A percentile compares a stretch with the other conserved stretches of the same genome.
These are phyloP conservation scores for Microcebus murinus DNA, from an alignment of 2,113 vertebrate species.

Conservation along the genomic window DNA sequence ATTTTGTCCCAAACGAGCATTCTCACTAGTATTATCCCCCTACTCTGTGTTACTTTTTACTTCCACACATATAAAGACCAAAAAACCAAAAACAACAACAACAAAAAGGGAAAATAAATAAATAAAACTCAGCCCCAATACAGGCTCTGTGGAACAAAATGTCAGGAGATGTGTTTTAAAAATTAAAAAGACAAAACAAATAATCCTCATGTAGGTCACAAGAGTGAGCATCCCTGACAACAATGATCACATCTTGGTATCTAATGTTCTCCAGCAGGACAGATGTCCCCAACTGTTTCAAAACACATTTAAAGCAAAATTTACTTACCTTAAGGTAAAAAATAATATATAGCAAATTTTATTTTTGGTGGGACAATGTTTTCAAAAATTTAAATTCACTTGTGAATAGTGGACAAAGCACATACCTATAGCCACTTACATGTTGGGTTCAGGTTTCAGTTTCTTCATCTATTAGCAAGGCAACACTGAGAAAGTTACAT, in stretches of 20 bases:
- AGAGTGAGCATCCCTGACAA: background rate
- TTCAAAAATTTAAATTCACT: background rate
- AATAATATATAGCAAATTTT: background rate
- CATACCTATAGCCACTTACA: background rate
- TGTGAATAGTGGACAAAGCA: fast-evolving
- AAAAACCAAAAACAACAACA: background rate
- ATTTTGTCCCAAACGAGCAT: background rate
- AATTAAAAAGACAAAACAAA: background rate
- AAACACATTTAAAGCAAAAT: background rate
- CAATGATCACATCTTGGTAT: background rate
- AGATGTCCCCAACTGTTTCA: background rate
- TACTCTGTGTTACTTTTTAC: background rate
- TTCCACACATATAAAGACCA: background rate
- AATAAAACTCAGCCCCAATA: background rate
- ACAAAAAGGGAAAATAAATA: background rate
- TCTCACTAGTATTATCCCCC: background rate
- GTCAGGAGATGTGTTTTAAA: background rate
- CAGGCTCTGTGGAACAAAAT: background rate
- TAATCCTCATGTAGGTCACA: background rate
- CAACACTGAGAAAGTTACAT: background rate
- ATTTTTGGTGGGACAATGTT: background rate
- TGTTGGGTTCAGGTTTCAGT: background rate
- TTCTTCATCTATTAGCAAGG: background rate
- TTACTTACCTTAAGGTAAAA: background rate
- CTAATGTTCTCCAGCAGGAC: background rate